Evolutionary conservation across 1,140 invertebrate species (phyloP), one percentile per base, ranked within the genome.

Genomic region (Hylaeus anthracinus): DNA sequence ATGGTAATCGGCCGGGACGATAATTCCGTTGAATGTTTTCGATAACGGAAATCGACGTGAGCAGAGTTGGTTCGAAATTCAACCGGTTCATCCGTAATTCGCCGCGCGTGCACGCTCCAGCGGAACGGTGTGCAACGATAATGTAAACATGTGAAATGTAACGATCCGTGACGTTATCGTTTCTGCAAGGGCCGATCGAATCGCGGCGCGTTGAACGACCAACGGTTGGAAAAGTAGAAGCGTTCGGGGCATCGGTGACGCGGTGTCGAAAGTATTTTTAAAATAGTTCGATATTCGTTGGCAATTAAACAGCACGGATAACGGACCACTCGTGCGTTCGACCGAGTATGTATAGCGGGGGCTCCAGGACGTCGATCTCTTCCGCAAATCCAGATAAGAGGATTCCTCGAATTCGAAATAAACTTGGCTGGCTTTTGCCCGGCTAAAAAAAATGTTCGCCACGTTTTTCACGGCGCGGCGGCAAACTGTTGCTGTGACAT

Each of bases 401-500:
- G 26, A 26, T 26, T 26, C 26, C 26, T 26, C 26, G 26, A 26
- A 26, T 26, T 26, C 26, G 26, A 26, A 26, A 26, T 26, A 26
- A 26, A 26, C 26, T 26, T 26, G 26, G 26, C 26, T 26, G 26
- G 26, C 26, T 26, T 26, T 26, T 26, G 26, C 26, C 26, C 26
- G 26, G 26, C 26, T 26, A 26, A 26, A 26, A 26, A 26, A 81
- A 72, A 81, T 79, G 55, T 63, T 60, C 69, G 43, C n/a, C 53
- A 53, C 15, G 12, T 77, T 81, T 81, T 67, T 72, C 79, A 71
- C 77, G 26, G 69, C 53, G 78, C 69, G 67, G 72, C 53, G 56
- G 84, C 84, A 85, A 85, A 80, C 77, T 85, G 77, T 84, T 83
- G 69, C 67, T 67, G 77, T 53, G 84, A 81, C 83, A 84, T 84